Conservation (phyloP, 1,140 invertebrate species). For the Andrena cerasifolii region DNA sequence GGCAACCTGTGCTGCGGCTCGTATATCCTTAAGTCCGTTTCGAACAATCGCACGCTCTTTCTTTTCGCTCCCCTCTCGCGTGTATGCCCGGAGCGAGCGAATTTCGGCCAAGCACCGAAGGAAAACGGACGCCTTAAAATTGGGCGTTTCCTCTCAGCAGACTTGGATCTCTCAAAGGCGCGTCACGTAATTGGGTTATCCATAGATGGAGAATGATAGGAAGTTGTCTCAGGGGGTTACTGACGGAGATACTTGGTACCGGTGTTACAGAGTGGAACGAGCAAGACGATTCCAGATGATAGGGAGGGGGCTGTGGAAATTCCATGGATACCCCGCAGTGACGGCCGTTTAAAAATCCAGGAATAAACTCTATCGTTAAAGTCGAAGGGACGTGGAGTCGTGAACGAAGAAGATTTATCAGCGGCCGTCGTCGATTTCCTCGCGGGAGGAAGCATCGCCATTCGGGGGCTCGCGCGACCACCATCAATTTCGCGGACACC, state of each 20-base stretch:
- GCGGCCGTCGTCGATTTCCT: background rate
- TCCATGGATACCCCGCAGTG: background rate
- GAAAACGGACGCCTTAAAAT: slow-evolving; percentile 43
- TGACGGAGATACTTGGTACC: too few species aligned
- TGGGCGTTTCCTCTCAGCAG: slow-evolving; percentile 36
- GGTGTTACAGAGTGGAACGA: too few species aligned
- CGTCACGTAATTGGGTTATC: background rate
- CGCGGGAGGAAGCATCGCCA: background rate
- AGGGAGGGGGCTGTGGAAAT: too few species aligned
- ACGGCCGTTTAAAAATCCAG: too few species aligned
- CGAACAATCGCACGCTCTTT: slow-evolving; percentile 62
- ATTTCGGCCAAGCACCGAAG: slow-evolving; percentile 33
- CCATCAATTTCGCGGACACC: slow-evolving; percentile 55
- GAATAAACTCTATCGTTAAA: too few species aligned
- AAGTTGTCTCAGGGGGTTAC: too few species aligned
- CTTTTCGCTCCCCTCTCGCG: slow-evolving; percentile 46
- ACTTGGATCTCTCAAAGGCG: slow-evolving; percentile 22
- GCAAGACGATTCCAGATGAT: too few species aligned
- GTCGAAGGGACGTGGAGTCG: background rate
- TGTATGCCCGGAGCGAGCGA: slow-evolving; percentile 51
- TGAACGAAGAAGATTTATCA: background rate
- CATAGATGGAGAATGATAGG: background rate
- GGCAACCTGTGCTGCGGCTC: slow-evolving; percentile 68
- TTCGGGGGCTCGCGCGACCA: slow-evolving; percentile 1
- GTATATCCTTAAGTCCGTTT: slow-evolving; percentile 66